phyloP scores from a whole-genome alignment of 1,140 invertebrate species.

The Drosophila yakuba region DNA sequence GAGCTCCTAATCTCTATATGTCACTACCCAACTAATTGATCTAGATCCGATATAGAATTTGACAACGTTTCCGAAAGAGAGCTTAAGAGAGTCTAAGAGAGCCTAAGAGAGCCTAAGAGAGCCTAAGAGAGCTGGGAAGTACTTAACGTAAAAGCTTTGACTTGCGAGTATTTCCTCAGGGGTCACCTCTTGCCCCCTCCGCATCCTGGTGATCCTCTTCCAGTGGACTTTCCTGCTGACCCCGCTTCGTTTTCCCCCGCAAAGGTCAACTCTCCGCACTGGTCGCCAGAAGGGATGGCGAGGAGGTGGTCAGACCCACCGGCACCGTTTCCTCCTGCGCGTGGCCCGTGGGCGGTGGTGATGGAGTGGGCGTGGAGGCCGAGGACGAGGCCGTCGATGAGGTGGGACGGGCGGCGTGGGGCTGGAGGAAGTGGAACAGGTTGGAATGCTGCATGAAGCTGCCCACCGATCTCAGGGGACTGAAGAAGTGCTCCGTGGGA shows the following conservation, averaged over 20 bases:
- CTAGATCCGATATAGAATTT: slow-evolving; percentile 33
- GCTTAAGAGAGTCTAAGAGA: slow-evolving; percentile 17
- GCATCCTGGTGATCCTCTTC: background rate
- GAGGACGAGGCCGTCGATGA: slow-evolving; percentile 26
- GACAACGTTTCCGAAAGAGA: slow-evolving; percentile 22
- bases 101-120: slow-evolving; percentile 17
- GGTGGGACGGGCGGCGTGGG: slow-evolving; percentile 35
- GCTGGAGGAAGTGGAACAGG: slow-evolving; percentile 79
- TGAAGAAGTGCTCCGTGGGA: slow-evolving; percentile 63
- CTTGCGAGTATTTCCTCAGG: slow-evolving; percentile 76
- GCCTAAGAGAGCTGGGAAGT: slow-evolving; percentile 22
- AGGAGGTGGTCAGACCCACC: slow-evolving; percentile 32
- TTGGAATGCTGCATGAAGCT: slow-evolving; percentile 83
- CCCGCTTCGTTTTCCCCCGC: background rate
- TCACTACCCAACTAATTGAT: slow-evolving; percentile 49
- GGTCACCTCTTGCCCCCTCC: slow-evolving; percentile 1
- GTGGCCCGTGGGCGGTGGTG: slow-evolving; percentile 14
- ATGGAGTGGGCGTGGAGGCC: slow-evolving; percentile 18
- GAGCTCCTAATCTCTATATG: slow-evolving; percentile 50
- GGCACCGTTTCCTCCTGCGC: slow-evolving; percentile 10
- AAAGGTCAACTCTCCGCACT: slow-evolving; percentile 65
- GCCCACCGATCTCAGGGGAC: slow-evolving; percentile 71
- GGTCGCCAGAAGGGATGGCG: slow-evolving; percentile 60
- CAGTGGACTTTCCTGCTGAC: background rate
- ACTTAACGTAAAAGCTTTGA: slow-evolving; percentile 72